Conservation (phyloP, 92 coral and sea anemone genomes). For the Nematostella vectensis region DNA sequence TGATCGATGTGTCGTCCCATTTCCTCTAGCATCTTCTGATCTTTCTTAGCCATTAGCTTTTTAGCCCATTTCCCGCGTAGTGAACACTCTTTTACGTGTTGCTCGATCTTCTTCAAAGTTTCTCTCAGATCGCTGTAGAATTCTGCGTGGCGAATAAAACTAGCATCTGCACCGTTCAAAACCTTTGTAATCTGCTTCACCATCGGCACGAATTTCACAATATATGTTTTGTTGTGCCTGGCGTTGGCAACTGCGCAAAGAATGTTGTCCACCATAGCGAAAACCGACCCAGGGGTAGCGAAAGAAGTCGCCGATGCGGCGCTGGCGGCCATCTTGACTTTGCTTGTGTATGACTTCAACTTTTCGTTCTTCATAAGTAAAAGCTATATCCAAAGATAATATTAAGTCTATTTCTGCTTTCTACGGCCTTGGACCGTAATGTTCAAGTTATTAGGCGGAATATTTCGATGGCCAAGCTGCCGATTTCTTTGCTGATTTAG, state of each 20-base stretch:
- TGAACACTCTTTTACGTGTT: conserved; percentile 55
- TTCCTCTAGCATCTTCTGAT: conserved; percentile 70
- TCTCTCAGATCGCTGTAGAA: conserved; percentile 88
- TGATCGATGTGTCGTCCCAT: conserved; percentile 74
- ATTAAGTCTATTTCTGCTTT: background rate
- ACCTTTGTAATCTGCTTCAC: conserved; percentile 81
- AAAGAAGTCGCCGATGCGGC: conserved; percentile 21
- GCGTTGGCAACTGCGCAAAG: conserved; percentile 84
- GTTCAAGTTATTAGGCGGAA: no score
- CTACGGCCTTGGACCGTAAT: conserved; percentile 4
- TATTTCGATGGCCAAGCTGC: background rate
- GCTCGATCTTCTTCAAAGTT: conserved; percentile 69
- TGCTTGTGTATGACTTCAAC: conserved; percentile 2
- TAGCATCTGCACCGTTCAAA: conserved; percentile 78
- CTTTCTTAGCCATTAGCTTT: conserved; percentile 75
- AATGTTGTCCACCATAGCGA: conserved; percentile 69
- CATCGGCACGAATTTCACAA: conserved; percentile 63
- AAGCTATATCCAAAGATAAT: conserved; percentile 6
- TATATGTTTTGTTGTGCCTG: conserved; percentile 78
- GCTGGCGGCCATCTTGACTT: conserved; percentile 14
- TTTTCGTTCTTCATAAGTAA: conserved; percentile 46
- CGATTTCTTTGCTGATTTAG: conserved; percentile 30
- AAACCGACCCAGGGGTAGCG: conserved; percentile 57
- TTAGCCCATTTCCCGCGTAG: conserved; percentile 69
- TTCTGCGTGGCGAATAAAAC: conserved; percentile 81